Base-by-base conservation (phyloP, 2,888 invertebrate species). In the Brenthis daphne region DNA sequence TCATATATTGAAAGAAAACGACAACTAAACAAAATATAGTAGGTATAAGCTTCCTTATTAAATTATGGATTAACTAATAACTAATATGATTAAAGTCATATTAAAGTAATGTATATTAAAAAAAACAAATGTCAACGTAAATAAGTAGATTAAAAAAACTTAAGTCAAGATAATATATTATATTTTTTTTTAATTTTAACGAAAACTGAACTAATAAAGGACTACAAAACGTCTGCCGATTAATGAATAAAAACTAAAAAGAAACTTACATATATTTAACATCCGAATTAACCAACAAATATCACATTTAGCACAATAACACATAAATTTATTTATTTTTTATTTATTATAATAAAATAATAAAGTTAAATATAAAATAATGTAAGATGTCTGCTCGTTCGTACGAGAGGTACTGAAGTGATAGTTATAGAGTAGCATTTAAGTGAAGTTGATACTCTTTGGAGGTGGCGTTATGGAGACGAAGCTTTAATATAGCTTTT, bases 241-340 rank as follows among this genome's bases (percentile, higher is more conserved):
- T 43, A 11, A 43, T 43, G 37, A 43, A 43, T 11, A 43, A 43
- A 43, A 43, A 43, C 37, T 37, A n/a, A 2, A 43, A 57, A 47
- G 47, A 13, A 47, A 58, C 58, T 58, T 48, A 58, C 58, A 58
- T 48, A 58, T n/a, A 58, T 47, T 58, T 48, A 48, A n/a, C 48
- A 58, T 58, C 58, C 58, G 16, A 58, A 48, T 48, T 12, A 13
- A 13, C 8, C 13, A 58, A 58, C 24, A 54, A 58, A 48, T 24
- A 48, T 48, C 24, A 58, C 48, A n/a, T 48, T 48, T 29, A 24
- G 24, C 58, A 58, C 58, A 48, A 58, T 48, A 24, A 24, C 48
- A 58, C 58, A 24, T 29, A 47, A n/a, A 12, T 24, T 58, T 24
- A 58, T 47, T 14, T 20, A 14, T 29, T 14, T 47, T 48, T 47